Conservation (phyloP, 23 tunicate species). For the Trididemnum nubilum region DNA sequence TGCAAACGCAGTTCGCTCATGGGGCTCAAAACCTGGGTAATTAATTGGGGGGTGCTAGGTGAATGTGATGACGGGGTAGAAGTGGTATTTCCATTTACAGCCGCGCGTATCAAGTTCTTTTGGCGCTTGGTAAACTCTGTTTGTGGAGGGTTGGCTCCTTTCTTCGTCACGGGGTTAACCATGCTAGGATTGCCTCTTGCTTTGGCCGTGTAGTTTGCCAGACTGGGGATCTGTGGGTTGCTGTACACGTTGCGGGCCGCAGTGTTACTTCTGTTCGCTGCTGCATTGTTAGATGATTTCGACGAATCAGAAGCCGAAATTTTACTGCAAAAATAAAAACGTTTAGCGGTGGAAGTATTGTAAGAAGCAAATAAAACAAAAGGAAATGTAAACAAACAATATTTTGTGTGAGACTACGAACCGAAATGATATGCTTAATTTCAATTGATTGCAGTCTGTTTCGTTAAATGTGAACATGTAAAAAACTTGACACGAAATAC, state of each 20-base stretch:
- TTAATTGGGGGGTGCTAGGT: neutral
- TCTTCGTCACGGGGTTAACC: neutral
- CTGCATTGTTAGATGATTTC: neutral
- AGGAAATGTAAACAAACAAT: too few species aligned
- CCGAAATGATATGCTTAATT: too few species aligned
- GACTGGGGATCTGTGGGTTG: conserved; percentile 19
- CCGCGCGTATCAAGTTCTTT: conserved; percentile 52
- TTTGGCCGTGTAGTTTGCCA: neutral
- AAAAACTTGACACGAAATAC: too few species aligned
- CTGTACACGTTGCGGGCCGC: conserved; percentile 25
- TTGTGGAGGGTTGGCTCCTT: neutral
- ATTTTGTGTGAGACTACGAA: too few species aligned
- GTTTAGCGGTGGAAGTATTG: too few species aligned
- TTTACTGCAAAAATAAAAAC: too few species aligned
- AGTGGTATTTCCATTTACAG: conserved; percentile 41
- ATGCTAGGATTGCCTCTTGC: neutral
- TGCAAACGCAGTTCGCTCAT: conserved; percentile 13
- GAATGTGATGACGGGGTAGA: neutral
- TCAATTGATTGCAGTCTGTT: too few species aligned
- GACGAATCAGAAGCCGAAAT: neutral
- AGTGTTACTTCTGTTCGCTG: neutral
- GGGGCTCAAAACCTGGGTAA: neutral
- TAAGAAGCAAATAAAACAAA: too few species aligned
- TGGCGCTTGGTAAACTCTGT: conserved; percentile 58
- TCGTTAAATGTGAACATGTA: too few species aligned